Percentiles rank a stretch among this genome's conserved stretches.
These are phyloP conservation scores for Chalcosyrphus nemorum DNA, from an alignment of 2,888 invertebrate species.

Conservation along the genomic window DNA sequence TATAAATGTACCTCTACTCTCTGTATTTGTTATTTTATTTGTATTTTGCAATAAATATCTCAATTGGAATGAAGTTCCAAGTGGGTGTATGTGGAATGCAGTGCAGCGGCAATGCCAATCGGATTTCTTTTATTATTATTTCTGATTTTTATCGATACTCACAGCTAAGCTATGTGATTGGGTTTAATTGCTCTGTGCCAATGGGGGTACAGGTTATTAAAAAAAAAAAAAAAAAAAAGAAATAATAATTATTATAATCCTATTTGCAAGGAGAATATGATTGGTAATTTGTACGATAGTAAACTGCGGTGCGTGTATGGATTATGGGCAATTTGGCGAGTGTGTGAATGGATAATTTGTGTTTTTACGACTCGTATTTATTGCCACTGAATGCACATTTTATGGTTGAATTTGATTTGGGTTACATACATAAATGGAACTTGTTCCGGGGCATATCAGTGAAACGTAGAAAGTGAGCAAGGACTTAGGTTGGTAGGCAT, in stretches of 20 bases:
- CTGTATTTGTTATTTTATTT: constrained; percentile 15
- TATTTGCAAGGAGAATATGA: neutral
- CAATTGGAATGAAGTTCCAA: constrained; percentile 72
- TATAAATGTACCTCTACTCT: constrained; percentile 39
- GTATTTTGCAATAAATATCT: constrained; percentile 65
- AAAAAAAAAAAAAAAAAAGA: neutral
- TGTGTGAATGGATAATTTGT: neutral
- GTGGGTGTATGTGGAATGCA: constrained; percentile 71
- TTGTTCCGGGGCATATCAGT: neutral
- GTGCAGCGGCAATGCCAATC: constrained; percentile 38
- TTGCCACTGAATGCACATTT: neutral
- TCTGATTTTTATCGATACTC: constrained; percentile 55
- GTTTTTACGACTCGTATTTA: neutral
- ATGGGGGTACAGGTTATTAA: constrained; percentile 11
- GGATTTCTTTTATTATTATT: constrained; percentile 44
- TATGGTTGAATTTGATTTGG: neutral
- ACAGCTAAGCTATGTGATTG: constrained; percentile 28
- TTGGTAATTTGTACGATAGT: neutral
- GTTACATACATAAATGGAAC: neutral
- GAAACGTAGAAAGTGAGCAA: too few relatives aligned
- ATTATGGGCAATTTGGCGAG: too few relatives aligned
- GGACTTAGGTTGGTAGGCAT: too few relatives aligned
- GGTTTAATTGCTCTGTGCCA: constrained; percentile 46
- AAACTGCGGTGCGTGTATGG: neutral
- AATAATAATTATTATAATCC: neutral